phyloP scores from a whole-genome alignment of 2,113 vertebrate species.

The Protomyctophum bolini region DNA sequence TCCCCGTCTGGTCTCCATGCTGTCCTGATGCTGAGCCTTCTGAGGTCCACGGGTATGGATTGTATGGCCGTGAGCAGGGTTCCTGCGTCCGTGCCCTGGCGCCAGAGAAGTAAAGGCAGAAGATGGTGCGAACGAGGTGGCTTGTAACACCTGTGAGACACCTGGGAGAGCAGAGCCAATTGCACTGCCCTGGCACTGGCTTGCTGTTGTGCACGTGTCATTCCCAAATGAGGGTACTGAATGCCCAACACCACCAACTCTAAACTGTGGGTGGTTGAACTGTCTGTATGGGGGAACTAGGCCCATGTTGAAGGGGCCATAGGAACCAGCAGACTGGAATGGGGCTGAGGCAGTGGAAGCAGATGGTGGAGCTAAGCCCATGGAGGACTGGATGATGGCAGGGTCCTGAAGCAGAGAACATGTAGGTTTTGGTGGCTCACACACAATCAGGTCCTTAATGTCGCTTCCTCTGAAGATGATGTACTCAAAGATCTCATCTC shows the following conservation, averaged over 20 bases:
- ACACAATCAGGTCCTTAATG: constrained; percentile 97
- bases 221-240: constrained; percentile 84
- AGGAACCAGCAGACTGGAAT: constrained; percentile 90
- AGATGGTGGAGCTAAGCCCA: constrained; percentile 79
- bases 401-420: constrained; percentile 95
- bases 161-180: constrained; percentile 80
- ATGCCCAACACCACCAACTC: constrained; percentile 85
- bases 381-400: constrained; percentile 96
- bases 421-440: constrained; percentile 94
- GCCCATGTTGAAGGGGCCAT: constrained; percentile 90
- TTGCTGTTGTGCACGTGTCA: constrained; percentile 73
- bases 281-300: constrained; percentile 91
- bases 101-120: constrained; percentile 65
- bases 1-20: constrained; percentile 85
- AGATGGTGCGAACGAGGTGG: constrained; percentile 74
- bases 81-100: constrained; percentile 81
- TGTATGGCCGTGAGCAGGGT: constrained; percentile 71
- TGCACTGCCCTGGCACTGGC: constrained; percentile 79
- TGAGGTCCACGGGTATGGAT: constrained; percentile 36
- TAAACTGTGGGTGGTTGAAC: constrained; percentile 89
- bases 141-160: constrained; percentile 83
- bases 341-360: constrained; percentile 79
- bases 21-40: constrained; percentile 81
- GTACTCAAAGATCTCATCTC: constrained; percentile 97
- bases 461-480: constrained; percentile 98